phyloP scores from a whole-genome alignment of 2,797 vertebrate species.

The Hipposideros larvatus region DNA sequence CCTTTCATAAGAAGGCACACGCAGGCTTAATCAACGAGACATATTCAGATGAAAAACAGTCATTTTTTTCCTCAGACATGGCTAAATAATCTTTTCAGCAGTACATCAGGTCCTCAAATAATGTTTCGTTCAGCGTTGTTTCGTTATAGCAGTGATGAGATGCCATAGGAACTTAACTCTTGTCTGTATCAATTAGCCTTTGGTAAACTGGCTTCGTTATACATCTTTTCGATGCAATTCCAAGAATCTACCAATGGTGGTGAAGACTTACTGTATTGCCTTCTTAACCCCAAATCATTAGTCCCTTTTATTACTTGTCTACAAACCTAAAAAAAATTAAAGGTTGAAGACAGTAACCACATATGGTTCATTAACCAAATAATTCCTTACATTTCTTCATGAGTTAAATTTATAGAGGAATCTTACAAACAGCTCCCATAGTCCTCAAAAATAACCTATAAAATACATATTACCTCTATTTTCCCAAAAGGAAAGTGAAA shows the following conservation, averaged over 20 bases:
- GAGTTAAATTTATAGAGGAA: neutral
- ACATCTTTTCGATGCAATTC: neutral
- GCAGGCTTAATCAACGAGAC: slow-evolving; percentile 2
- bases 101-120: neutral
- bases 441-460: neutral
- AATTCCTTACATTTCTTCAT: neutral
- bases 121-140: accelerated
- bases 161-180: accelerated
- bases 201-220: neutral
- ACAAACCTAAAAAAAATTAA: neutral
- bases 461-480: neutral
- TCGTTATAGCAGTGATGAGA: neutral
- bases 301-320: neutral
- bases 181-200: neutral
- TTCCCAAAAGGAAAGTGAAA: neutral
- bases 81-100: neutral
- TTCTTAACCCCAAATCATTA: neutral
- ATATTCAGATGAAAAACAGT: neutral
- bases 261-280: neutral
- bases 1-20: neutral
- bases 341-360: neutral
- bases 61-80: neutral
- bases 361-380: slow-evolving; percentile 2
- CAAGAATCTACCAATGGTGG: neutral
- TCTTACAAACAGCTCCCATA: neutral